Base-by-base conservation (phyloP, 1,140 invertebrate species). In the Drosophila pseudoobscura region DNA sequence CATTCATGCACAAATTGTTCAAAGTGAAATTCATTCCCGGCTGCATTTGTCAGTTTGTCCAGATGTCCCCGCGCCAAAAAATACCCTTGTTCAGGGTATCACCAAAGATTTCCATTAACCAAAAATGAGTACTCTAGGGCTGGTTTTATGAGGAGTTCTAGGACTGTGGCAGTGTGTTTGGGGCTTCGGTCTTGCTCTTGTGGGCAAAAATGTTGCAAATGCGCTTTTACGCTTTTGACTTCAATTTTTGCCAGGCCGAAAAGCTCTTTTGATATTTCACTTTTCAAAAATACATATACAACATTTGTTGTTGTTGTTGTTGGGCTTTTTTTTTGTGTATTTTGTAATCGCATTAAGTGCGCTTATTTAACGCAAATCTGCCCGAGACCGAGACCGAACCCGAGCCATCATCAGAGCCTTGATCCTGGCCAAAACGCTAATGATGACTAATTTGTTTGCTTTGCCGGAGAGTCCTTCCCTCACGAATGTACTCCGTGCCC, bases 351-450 rank as follows among this genome's bases (percentile, higher is more conserved):
- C 80, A 90, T 90, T 90, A 90, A 90, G 74, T 90, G 75, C 87
- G 82, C 88, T 87, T 90, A 87, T 90, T 90, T 90, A 90, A 90
- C 87, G 87, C 79, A 88, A 87, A 88, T 88, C 82, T 76, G 78
- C 71, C 73, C 78, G 64, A 73, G 64, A 50, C 64, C 63, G 24
- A 20, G 20, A 1, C 59, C 70, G 49, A 54, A 46, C 9, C 22
- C 50, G 9, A 13, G 24, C 54, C 35, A 26, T 50, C 31, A 39
- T 39, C 35, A 39, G 49, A 64, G 55, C 62, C 62, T 61, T 75
- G 68, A 49, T 75, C 59, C 66, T 73, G 75, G 73, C 72, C 66
- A 44, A 76, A 78, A 88, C 75, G 83, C 82, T 87, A 87, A 87
- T 87, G 82, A 87, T 87, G 82, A 88, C 82, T 87, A 87, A 87